Conservation (phyloP, 2,888 invertebrate genomes). For the Acrobasis suavella region DNA sequence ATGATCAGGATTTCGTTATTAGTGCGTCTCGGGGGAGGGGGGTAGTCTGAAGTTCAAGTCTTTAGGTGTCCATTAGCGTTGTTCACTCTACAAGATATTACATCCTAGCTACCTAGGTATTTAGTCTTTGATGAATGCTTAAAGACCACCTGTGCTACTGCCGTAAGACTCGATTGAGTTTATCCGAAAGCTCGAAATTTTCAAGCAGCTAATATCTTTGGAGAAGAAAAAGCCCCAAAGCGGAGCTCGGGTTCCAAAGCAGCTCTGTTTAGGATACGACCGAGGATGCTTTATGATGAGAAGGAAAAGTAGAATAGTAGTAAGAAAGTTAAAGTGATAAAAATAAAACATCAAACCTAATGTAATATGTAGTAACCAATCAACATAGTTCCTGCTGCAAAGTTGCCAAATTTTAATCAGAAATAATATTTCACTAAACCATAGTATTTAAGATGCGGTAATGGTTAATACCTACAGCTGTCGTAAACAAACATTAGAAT, state of each 20-base stretch:
- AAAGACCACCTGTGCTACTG: neutral
- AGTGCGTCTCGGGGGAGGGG: conserved; percentile 15
- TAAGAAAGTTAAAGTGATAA: too few relatives aligned
- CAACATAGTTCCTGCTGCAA: too few relatives aligned
- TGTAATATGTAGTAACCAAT: too few relatives aligned
- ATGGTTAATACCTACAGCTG: neutral
- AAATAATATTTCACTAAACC: neutral
- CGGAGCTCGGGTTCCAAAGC: too few relatives aligned
- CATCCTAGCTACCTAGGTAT: neutral
- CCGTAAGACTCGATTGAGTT: too few relatives aligned
- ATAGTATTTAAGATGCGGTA: neutral
- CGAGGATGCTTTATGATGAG: too few relatives aligned
- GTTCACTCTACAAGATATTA: neutral
- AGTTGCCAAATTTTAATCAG: neutral
- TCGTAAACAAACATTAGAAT: conserved; percentile 13
- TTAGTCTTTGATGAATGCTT: neutral
- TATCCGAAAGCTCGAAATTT: too few relatives aligned
- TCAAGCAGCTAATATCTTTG: too few relatives aligned
- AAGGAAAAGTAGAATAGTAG: too few relatives aligned
- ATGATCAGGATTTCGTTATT: conserved; percentile 13
- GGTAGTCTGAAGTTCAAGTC: conserved; percentile 9
- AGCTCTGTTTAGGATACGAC: too few relatives aligned
- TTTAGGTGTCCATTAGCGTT: conserved; percentile 7
- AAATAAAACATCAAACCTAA: too few relatives aligned
- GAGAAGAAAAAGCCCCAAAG: too few relatives aligned